Percentiles rank a stretch among this genome's conserved stretches.
phyloP scores from a whole-genome alignment of 2,888 invertebrate species.

The Gisinianus flammeolus region DNA sequence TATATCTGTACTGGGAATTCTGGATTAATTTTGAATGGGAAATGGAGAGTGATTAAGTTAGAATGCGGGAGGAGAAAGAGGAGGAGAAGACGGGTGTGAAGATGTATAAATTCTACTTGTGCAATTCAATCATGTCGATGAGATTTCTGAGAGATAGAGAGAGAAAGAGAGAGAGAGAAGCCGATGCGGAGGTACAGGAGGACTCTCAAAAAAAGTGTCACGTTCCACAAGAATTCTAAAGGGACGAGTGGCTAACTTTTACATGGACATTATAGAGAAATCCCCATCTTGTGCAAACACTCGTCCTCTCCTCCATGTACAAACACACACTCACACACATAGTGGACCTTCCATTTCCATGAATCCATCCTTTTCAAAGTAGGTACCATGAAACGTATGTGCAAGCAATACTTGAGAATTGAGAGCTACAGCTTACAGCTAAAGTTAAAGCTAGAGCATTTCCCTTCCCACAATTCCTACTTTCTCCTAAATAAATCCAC shows the following conservation, averaged over 20 bases:
- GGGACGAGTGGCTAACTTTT: background rate
- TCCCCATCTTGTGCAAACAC: too few relatives aligned
- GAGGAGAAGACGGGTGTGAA: background rate
- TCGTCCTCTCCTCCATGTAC: too few relatives aligned
- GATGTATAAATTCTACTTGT: background rate
- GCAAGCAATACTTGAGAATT: background rate
- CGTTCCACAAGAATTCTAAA: background rate
- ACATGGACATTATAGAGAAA: too few relatives aligned
- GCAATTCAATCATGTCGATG: conserved; percentile 8
- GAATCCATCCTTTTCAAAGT: too few relatives aligned
- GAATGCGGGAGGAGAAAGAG: background rate
- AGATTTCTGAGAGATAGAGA: too few relatives aligned
- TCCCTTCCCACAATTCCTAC: background rate
- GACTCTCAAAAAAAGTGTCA: conserved; percentile 5
- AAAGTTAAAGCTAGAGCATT: background rate
- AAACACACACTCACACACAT: too few relatives aligned
- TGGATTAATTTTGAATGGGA: too few relatives aligned
- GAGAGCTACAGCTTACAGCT: background rate
- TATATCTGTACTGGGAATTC: too few relatives aligned
- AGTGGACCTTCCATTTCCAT: too few relatives aligned
- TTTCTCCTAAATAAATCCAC: background rate
- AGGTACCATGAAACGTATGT: too few relatives aligned
- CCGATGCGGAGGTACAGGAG: too few relatives aligned
- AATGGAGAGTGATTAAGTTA: background rate
- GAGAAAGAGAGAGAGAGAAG: too few relatives aligned